Conservation (phyloP, 2,113 vertebrate genomes). For the Lagopus muta region DNA sequence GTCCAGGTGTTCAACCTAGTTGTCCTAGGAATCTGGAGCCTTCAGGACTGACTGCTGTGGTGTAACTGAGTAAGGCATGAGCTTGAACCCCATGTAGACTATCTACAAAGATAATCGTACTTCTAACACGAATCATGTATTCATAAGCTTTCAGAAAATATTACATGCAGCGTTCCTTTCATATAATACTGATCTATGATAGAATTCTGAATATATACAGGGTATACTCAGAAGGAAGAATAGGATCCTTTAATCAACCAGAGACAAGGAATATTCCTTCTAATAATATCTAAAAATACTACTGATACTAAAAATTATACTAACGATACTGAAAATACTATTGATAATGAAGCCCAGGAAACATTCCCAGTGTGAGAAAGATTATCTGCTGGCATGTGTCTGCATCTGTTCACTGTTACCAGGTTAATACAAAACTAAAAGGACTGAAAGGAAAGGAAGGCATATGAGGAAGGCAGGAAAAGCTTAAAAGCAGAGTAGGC, state of each 20-base stretch:
- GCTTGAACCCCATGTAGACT: not conserved
- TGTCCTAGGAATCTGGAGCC: not conserved
- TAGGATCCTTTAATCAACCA: not conserved
- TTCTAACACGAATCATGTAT: not conserved
- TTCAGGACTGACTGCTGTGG: not conserved
- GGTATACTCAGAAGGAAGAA: not conserved
- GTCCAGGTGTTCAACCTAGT: not conserved
- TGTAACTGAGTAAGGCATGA: not conserved
- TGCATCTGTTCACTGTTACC: not conserved
- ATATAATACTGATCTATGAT: not conserved
- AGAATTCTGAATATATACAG: not conserved
- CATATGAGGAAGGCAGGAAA: not conserved
- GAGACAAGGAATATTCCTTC: not conserved
- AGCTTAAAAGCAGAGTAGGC: not conserved
- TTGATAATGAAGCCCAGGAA: not conserved
- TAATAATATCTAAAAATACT: not conserved
- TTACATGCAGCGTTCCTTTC: not conserved
- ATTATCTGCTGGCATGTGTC: not conserved
- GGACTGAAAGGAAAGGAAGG: not conserved
- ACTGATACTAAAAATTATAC: not conserved
- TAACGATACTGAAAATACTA: not conserved
- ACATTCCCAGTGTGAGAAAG: not conserved
- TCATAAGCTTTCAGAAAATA: not conserved
- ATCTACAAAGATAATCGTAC: not conserved
- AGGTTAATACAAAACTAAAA: not conserved